Evolutionary conservation across 2,888 invertebrate genomes (phyloP).

Genomic region (Sinohyriopsis cumingii): DNA sequence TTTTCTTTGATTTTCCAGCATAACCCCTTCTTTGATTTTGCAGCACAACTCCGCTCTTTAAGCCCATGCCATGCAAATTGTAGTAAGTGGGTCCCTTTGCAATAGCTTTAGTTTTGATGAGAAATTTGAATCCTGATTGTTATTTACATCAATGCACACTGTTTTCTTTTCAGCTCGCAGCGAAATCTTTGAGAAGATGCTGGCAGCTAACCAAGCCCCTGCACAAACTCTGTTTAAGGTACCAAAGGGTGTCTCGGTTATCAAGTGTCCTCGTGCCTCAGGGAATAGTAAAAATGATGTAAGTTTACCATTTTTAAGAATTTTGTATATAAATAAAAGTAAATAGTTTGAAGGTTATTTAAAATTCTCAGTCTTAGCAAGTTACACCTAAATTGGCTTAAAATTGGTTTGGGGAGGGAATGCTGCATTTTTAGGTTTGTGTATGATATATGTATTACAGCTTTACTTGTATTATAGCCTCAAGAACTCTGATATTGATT

Average conservation of each 20-base stretch:
- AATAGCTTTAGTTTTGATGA: not conserved
- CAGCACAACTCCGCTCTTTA: not conserved
- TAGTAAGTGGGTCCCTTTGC: not conserved
- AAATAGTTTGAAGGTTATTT: too few species aligned
- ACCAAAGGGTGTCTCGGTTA: constrained; percentile 66
- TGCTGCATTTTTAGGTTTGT: too few species aligned
- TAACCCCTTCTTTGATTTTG: too few species aligned
- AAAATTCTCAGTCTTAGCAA: too few species aligned
- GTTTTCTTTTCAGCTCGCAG: constrained; percentile 80
- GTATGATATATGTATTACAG: too few species aligned
- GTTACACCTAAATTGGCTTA: too few species aligned
- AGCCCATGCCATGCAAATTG: not conserved
- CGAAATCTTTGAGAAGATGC: constrained; percentile 80
- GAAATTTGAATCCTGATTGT: not conserved
- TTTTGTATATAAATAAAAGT: too few species aligned
- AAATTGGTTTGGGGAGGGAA: too few species aligned
- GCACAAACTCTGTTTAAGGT: constrained; percentile 39
- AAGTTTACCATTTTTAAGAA: constrained; percentile 18
- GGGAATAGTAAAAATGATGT: constrained; percentile 57
- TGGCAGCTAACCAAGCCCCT: not conserved
- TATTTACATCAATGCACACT: constrained; percentile 1
- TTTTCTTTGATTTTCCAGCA: too few species aligned
- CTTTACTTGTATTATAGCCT: too few species aligned
- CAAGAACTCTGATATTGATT: too few species aligned
- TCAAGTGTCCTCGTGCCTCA: constrained; percentile 67